Conservation (phyloP, 2,113 vertebrate genomes). For the Bostrychus sinensis region DNA sequence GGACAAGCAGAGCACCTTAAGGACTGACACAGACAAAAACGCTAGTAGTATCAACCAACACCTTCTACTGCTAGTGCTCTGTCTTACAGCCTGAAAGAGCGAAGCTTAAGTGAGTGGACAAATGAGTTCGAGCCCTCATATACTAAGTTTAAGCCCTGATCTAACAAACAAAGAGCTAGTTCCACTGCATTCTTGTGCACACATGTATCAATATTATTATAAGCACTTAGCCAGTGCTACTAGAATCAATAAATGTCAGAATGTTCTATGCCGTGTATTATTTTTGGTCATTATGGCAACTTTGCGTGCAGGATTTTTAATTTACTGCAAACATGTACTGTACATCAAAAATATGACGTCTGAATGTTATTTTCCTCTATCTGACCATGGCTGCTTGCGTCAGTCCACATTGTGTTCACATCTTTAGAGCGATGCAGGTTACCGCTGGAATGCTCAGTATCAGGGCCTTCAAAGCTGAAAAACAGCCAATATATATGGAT, state of each 20-base stretch:
- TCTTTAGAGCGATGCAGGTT: constrained; percentile 54
- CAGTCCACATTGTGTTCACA: constrained; percentile 47
- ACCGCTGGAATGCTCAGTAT: constrained; percentile 56
- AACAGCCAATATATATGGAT: constrained; percentile 45
- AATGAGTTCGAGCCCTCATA: constrained; percentile 49
- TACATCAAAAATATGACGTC: constrained; percentile 10
- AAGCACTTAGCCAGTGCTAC: constrained; percentile 36
- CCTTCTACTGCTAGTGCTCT: not conserved
- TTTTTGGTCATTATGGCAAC: not conserved
- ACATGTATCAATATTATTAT: constrained; percentile 64
- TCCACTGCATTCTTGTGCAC: constrained; percentile 56
- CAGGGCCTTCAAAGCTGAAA: constrained; percentile 50
- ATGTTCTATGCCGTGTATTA: not conserved
- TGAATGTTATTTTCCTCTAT: constrained; percentile 14
- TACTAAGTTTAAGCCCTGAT: constrained; percentile 41
- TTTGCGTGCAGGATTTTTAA: not conserved
- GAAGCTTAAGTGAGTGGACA: constrained; percentile 26
- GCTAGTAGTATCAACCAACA: constrained; percentile 2
- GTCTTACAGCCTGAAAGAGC: constrained; percentile 9
- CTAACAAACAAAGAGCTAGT: constrained; percentile 54
- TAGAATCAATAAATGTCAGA: not conserved
- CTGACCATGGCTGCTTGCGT: constrained; percentile 36
- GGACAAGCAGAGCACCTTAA: constrained; percentile 2
- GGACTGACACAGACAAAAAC: constrained; percentile 18
- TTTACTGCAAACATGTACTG: not conserved